These are phyloP conservation scores for Mimas tiliae DNA, from an alignment of 2,888 invertebrate genomes.

Conservation along the genomic window DNA sequence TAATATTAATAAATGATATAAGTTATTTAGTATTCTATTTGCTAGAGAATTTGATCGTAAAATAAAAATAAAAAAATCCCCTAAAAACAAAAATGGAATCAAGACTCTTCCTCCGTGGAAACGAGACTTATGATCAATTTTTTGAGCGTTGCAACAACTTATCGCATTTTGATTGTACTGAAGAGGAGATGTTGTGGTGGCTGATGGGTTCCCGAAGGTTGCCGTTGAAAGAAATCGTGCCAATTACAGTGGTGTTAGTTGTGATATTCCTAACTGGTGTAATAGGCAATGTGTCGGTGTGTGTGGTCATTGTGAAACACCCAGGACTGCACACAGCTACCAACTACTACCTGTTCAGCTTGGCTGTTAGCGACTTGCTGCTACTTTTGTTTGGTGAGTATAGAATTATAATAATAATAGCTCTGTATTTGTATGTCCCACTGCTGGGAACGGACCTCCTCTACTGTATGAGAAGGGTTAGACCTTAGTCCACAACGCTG, in stretches of 20 bases:
- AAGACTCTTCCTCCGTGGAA: conserved; percentile 58
- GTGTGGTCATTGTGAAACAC: conserved; percentile 92
- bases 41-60: background rate
- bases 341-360: conserved; percentile 95
- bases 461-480: no score
- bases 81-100: no score
- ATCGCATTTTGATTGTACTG: conserved; percentile 83
- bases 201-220: conserved; percentile 87
- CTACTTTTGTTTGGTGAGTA: conserved; percentile 92
- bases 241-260: conserved; percentile 89
- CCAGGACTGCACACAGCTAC: conserved; percentile 94
- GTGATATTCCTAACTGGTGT: conserved; percentile 93
- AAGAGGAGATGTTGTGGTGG: conserved; percentile 85
- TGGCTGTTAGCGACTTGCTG: conserved; percentile 94
- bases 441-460: no score
- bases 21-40: no score
- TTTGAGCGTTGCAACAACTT: conserved; percentile 76
- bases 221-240: conserved; percentile 82
- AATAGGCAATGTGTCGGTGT: conserved; percentile 93
- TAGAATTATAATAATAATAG: no score
- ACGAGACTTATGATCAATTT: conserved; percentile 73
- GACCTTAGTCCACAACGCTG: no score
- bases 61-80: conserved; percentile 33
- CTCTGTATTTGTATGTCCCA: background rate
- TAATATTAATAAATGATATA: no score